Percentiles rank a stretch among this genome's conserved stretches.
Conservation (phyloP, 2,113 vertebrate species). For the Mesoclemmys tuberculata region DNA sequence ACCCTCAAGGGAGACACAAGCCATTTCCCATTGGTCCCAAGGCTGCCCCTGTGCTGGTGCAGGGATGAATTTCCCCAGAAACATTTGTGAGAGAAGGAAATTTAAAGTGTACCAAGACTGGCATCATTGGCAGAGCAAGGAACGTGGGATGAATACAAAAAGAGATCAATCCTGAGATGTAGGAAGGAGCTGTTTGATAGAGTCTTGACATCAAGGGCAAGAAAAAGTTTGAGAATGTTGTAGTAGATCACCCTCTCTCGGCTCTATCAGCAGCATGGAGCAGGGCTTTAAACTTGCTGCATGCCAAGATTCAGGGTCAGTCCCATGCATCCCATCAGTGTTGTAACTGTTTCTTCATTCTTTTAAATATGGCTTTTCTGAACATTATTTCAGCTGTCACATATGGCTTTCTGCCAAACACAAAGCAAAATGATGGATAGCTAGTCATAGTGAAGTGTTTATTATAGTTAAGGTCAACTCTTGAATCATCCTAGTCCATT, state of each 20-base stretch:
- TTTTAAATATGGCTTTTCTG: not conserved
- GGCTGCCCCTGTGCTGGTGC: accelerated
- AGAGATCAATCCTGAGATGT: not conserved
- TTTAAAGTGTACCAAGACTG: accelerated
- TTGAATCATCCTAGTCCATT: not conserved
- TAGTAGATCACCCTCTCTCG: not conserved
- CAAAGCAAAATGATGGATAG: slow-evolving; percentile 10
- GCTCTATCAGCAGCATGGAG: not conserved
- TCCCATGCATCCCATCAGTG: not conserved
- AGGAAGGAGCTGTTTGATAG: not conserved
- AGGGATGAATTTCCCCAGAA: not conserved
- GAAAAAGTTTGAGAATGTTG: not conserved
- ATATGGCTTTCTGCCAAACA: slow-evolving; percentile 1
- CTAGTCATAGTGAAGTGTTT: not conserved
- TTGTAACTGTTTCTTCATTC: not conserved
- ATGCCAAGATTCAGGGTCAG: accelerated
- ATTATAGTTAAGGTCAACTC: slow-evolving; percentile 36
- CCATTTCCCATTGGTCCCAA: not conserved
- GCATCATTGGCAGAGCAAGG: not conserved
- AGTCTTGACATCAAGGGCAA: not conserved
- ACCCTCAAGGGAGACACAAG: not conserved
- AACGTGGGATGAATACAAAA: not conserved
- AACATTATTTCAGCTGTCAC: not conserved
- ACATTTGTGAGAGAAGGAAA: not conserved
- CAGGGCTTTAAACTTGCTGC: not conserved